A percentile compares a stretch with the other conserved stretches of the same genome.
Evolutionary conservation across 2,888 invertebrate genomes (phyloP).

Genomic region (Pristionchus entomophagus): DNA sequence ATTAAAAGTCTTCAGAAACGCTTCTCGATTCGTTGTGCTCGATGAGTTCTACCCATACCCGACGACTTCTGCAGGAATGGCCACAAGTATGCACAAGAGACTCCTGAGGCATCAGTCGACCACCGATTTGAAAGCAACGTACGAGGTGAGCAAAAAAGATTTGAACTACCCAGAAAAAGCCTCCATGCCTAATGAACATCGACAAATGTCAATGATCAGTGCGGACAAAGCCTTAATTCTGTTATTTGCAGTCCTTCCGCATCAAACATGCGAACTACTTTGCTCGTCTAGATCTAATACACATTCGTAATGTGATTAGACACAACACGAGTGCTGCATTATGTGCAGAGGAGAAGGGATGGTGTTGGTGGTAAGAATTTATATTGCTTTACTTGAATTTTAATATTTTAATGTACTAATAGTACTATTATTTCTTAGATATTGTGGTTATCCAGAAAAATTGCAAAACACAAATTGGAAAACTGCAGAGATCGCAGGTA

Average conservation of each 20-base stretch:
- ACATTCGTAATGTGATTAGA: not conserved
- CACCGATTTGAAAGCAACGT: not conserved
- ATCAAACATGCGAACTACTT: not conserved
- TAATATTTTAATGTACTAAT: not conserved
- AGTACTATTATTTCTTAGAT: not conserved
- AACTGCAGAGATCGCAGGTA: too few relatives aligned
- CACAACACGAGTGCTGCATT: not conserved
- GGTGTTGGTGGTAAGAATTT: not conserved
- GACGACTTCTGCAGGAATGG: not conserved
- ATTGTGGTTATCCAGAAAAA: too few relatives aligned
- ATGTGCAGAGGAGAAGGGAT: not conserved
- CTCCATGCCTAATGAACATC: too few relatives aligned
- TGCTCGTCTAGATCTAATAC: not conserved
- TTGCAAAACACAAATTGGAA: too few relatives aligned
- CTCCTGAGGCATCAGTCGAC: not conserved
- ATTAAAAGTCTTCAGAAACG: not conserved
- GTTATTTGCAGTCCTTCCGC: not conserved
- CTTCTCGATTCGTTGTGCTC: not conserved
- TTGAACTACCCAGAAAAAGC: too few relatives aligned
- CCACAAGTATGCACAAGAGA: constrained; percentile 7
- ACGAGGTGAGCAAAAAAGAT: not conserved
- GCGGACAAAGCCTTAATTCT: not conserved
- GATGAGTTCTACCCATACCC: constrained; percentile 16
- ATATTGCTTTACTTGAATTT: not conserved
- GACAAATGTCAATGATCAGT: not conserved